Evolutionary conservation across 2,888 invertebrate genomes (phyloP), one percentile per base, ranked within the genome.

Genomic region (Hirtodrosophila trivittata): DNA sequence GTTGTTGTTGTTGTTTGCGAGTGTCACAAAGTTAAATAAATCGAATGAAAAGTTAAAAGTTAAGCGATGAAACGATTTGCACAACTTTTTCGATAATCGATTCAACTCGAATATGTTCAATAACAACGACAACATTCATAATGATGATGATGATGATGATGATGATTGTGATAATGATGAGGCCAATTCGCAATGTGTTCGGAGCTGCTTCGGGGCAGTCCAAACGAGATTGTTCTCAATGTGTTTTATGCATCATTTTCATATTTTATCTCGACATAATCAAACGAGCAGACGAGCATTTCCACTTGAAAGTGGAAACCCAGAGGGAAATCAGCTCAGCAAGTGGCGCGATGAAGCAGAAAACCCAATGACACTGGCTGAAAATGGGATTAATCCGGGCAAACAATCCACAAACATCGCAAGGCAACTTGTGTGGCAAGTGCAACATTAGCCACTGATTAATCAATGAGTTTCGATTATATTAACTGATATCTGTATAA

Each of bases 211-310:
- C 18, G 30, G 43, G 38, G 52, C 13, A 71, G 35, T 38, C 25
- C 28, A 46, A 72, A 50, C 66, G 49, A 57, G 60, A 66, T 71
- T 62, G 66, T 66, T 62, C 62, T 57, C 62, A 71, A 71, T 66
- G 56, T 66, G 69, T 66, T 65, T 62, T n/a, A 33, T 33, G 33
- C 33, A 33, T 37, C 13, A 37, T 37, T 13, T 35, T 2, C n/a
- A 32, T 1, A 1, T 35, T 12, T 12, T 13, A 35, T 35, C 35
- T 26, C 16, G 13, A 50, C 55, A 64, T 33, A 49, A 45, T 43
- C 32, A 33, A 66, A 38, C 38, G 52, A 46, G 51, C 12, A 16
- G 28, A 26, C 25, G 32, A 47, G 47, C 13, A 37, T 38, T 39
- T 38, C 39, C 43, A 37, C 10, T 55, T 18, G 35, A 51, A 66